phyloP scores from a whole-genome alignment of 2,113 vertebrate genomes.

The Petrocephalus zakoni region DNA sequence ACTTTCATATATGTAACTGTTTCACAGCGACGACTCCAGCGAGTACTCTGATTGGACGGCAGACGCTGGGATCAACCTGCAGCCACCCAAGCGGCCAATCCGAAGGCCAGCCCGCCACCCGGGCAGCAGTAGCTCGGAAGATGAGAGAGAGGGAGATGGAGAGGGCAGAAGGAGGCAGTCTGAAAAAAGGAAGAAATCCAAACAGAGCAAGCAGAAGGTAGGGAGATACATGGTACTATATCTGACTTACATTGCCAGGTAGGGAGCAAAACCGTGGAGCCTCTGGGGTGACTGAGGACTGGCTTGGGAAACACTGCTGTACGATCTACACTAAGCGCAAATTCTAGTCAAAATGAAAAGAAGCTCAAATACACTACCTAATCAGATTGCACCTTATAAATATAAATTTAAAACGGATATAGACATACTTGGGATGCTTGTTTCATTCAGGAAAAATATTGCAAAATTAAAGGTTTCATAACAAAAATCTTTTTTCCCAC shows the following conservation, averaged over 20 bases:
- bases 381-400: no score
- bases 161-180: conserved; percentile 31
- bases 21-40: conserved; percentile 82
- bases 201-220: conserved; percentile 81
- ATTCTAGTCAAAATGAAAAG: not conserved
- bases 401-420: no score
- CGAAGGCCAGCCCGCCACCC: conserved; percentile 73
- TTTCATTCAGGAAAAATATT: not conserved
- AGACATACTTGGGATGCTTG: not conserved
- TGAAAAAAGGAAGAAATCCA: conserved; percentile 73
- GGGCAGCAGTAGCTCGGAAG: conserved; percentile 83
- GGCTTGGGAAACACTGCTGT: not conserved
- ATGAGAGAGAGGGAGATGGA: conserved; percentile 66
- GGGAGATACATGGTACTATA: not conserved
- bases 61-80: conserved; percentile 95
- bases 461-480: not conserved
- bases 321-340: not conserved
- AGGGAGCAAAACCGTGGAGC: not conserved
- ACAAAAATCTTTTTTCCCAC: not conserved
- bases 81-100: conserved; percentile 85
- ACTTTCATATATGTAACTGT: not conserved
- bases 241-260: not conserved
- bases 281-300: not conserved
- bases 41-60: conserved; percentile 98
- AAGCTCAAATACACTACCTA: not conserved